phyloP scores from a whole-genome alignment of 92 coral and sea anemone genomes.

The Anthopleura xanthogrammica region DNA sequence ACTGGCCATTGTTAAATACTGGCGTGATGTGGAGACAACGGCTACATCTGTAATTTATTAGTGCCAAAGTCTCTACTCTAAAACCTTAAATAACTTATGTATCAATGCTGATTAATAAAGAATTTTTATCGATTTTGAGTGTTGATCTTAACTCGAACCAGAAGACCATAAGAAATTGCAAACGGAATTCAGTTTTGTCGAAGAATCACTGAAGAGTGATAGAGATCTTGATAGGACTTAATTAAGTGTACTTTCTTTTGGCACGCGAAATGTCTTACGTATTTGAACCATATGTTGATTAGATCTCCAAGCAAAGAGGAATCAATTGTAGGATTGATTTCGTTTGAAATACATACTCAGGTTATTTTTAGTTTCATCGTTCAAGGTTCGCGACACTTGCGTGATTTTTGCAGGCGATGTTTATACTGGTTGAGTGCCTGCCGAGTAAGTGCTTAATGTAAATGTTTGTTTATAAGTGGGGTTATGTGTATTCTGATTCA shows the following conservation, averaged over 20 bases:
- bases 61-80: neutral
- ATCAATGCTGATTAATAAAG: neutral
- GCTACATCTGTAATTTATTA: neutral
- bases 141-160: neutral
- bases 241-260: conserved; percentile 4
- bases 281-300: conserved; percentile 11
- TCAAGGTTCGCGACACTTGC: neutral
- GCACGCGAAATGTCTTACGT: conserved; percentile 7
- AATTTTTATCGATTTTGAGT: neutral
- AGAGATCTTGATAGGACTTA: neutral
- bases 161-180: neutral
- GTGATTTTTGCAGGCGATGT: neutral
- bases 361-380: neutral
- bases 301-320: neutral
- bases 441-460: neutral
- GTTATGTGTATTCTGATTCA: neutral
- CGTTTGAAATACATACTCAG: neutral
- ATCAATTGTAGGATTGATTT: neutral
- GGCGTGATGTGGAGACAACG: neutral
- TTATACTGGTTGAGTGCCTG: neutral
- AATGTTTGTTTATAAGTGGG: conserved; percentile 3
- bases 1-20: too few relatives aligned
- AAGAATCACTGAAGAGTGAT: neutral
- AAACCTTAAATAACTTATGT: neutral
- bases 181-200: neutral